Evolutionary conservation across 2,888 invertebrate genomes (phyloP), one percentile per base, ranked within the genome.

Genomic region (Neoascia interrupta): DNA sequence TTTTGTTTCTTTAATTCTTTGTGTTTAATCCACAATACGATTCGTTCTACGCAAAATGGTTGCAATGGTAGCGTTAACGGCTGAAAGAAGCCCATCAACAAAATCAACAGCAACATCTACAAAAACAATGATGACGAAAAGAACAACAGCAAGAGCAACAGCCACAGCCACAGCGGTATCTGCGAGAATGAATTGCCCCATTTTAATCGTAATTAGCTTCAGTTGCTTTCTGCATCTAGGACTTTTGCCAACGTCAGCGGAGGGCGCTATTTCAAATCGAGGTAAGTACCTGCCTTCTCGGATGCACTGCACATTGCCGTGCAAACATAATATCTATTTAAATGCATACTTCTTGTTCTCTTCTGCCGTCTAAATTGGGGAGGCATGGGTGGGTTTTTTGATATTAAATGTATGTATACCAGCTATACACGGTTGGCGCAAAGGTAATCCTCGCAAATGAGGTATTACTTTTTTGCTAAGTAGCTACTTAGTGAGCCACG

Each of bases 151-250:
- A 31, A 31, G 31, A 31, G 31, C 66, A 64, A 64, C 61, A 53
- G 47, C 53, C 60, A 58, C 70, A 58, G 54, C 61, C 31, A 70
- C 63, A 63, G 60, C 69, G 41, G 53, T 72, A 76, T 70, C 51
- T 26, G 81, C 82, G 82, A 85, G 84, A 84, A 84, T 86, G 87
- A 86, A 87, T 85, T 85, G 87, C 82, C 86, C 87, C 84, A 85
- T 87, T 86, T 86, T 86, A 85, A 85, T 87, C 84, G 84, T 86
- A 87, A 88, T 88, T 88, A 87, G 86, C 85, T 85, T 88, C 73
- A 85, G 85, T 81, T 87, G 87, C 83, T 83, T 87, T 84, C 82
- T 88, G 82, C 86, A 87, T 84, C 85, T 86, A 69, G 83, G 83
- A 82, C 83, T 85, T 76, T 81, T 84, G 82, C 85, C 85, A 82